Percentiles rank a stretch among this genome's conserved stretches.
Evolutionary conservation across 2,797 vertebrate species (phyloP).

Genomic region (Hypotaenidia philippensis): DNA sequence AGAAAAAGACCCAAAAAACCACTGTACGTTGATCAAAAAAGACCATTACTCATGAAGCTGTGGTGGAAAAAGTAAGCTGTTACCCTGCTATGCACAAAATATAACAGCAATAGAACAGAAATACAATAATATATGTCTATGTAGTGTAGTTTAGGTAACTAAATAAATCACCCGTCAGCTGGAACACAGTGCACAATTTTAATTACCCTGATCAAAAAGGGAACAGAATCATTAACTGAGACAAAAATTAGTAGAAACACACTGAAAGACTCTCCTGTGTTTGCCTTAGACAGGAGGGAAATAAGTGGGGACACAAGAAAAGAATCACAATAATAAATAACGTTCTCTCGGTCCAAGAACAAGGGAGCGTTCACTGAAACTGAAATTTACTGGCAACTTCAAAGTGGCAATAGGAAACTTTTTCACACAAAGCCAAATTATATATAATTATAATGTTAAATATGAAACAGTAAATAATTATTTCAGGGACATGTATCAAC

Average conservation of each 20-base stretch:
- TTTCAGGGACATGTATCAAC: not conserved
- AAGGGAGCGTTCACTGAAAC: not conserved
- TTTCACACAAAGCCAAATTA: not conserved
- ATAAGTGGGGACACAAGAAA: not conserved
- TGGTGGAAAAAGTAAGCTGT: not conserved
- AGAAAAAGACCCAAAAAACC: not conserved
- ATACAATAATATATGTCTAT: not conserved
- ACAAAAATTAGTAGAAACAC: not conserved
- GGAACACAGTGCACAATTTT: not conserved
- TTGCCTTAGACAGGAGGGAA: not conserved
- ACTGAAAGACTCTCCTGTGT: not conserved
- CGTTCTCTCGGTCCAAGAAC: not conserved
- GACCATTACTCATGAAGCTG: not conserved
- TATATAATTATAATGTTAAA: not conserved
- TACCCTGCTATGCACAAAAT: not conserved
- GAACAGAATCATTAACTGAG: not conserved
- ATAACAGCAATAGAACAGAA: not conserved
- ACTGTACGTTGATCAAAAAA: not conserved
- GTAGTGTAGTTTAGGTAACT: not conserved
- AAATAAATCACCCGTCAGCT: not conserved
- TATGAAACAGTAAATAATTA: not conserved
- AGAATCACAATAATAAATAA: conserved; percentile 1
- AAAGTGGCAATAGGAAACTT: not conserved
- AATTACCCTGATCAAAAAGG: not conserved
- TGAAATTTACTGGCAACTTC: not conserved